Base-by-base conservation (phyloP, 2,113 vertebrate species). In the Malurus alboscapulatus region DNA sequence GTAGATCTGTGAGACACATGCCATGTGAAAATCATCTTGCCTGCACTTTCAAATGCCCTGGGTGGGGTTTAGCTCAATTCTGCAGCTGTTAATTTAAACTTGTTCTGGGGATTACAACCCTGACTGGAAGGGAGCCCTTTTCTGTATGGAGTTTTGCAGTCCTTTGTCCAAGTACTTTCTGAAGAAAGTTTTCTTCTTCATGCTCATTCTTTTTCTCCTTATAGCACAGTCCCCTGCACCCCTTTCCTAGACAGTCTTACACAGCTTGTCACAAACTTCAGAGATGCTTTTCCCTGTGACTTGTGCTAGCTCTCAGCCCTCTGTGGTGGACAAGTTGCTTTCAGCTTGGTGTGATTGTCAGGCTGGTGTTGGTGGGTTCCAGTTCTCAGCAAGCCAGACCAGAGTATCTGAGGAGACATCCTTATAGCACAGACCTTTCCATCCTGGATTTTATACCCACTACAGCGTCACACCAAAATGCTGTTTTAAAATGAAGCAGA, bases 161-260 rank as follows among this genome's bases (percentile, higher is more conserved):
- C 17, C 29, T 71, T 85, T 63, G 22, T 42, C 14, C 22, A 58
- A 32, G 32, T 0, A 0, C 4, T 29, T 85, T 63, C 34, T 59
- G 26, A 76, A 62, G 9, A 78, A 83, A 1, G 0, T n/a, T 71
- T 30, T 45, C 21, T 84, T 84, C 26, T 27, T 77, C 8, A 7
- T 48, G 30, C 5, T 74, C 7, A 8, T 79, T 76, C 30, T 58
- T 5, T 30, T 87, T 61, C 12, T 91, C 4, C 15, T 55, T 32
- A 14, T 6, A 32, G 17, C 16, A 54, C 6, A 68, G 20, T 29
- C 1, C 2, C 5, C 29, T 79, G 25, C 5, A 38, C 0, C 2
- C 6, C 6, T 93, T 87, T 74, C 26, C 29, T 75, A 30, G 34
- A 51, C 26, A 58, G 32, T n/a, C 22, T 26, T 51, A 45, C 18